phyloP scores from a whole-genome alignment of 2,797 vertebrate genomes.

The Mormyrops attenuatus region DNA sequence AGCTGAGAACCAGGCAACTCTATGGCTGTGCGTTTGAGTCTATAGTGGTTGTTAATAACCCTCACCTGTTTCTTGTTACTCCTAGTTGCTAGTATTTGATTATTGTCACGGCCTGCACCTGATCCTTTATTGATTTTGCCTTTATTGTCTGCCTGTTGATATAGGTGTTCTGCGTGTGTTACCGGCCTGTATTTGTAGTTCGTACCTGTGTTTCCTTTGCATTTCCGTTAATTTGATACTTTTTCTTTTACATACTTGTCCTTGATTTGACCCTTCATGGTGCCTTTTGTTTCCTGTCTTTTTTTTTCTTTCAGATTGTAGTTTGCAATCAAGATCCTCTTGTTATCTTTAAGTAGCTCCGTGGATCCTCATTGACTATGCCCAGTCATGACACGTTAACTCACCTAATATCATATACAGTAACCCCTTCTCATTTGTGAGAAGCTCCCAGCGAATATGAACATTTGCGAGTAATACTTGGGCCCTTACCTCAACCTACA shows the following conservation, averaged over 20 bases:
- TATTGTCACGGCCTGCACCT: neutral
- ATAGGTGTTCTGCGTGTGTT: neutral
- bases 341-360: neutral
- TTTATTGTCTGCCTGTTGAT: neutral
- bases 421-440: neutral
- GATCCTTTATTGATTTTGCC: neutral
- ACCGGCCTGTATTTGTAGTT: neutral
- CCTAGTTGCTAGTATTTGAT: neutral
- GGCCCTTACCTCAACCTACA: neutral
- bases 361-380: neutral
- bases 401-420: neutral
- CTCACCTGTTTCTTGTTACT: neutral
- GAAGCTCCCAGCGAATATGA: neutral
- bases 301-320: neutral
- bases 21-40: neutral
- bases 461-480: neutral
- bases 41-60: neutral
- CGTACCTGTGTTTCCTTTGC: neutral
- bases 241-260: neutral
- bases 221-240: neutral
- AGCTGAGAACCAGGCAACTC: neutral
- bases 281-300: neutral
- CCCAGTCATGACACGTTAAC: neutral
- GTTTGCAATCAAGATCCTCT: neutral
- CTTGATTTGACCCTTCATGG: neutral